A percentile compares a stretch with the other conserved stretches of the same genome.
Evolutionary conservation across 2,797 vertebrate species (phyloP).

Genomic region (Myotis daubentonii): DNA sequence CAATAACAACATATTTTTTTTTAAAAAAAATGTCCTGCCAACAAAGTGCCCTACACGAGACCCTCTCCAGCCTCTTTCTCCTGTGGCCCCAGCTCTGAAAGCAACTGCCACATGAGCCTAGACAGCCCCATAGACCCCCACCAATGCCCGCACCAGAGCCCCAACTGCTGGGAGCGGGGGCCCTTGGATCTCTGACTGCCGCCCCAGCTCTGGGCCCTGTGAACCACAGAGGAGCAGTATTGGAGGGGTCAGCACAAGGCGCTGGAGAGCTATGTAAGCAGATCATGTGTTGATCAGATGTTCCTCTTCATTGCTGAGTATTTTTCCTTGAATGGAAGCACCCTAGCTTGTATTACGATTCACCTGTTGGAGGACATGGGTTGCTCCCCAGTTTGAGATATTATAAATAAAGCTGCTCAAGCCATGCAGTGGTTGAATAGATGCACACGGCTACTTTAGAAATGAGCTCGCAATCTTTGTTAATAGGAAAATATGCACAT

Average conservation of each 20-base stretch:
- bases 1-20: too few species aligned
- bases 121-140: too few species aligned
- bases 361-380: not conserved
- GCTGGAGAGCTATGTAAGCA: not conserved
- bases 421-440: not conserved
- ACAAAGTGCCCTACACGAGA: not conserved
- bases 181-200: fast-evolving
- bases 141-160: not conserved
- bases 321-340: not conserved
- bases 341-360: not conserved
- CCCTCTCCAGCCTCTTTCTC: not conserved
- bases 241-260: too few species aligned
- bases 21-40: not conserved
- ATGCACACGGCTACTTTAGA: not conserved
- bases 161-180: fast-evolving
- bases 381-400: not conserved
- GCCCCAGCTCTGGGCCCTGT: not conserved
- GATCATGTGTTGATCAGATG: not conserved
- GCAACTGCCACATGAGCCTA: not conserved
- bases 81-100: not conserved
- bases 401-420: not conserved
- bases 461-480: not conserved
- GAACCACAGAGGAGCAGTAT: not conserved
- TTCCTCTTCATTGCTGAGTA: not conserved
- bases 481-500: not conserved